Evolutionary conservation across 2,888 invertebrate species (phyloP).

Genomic region (Dorcus hopei): DNA sequence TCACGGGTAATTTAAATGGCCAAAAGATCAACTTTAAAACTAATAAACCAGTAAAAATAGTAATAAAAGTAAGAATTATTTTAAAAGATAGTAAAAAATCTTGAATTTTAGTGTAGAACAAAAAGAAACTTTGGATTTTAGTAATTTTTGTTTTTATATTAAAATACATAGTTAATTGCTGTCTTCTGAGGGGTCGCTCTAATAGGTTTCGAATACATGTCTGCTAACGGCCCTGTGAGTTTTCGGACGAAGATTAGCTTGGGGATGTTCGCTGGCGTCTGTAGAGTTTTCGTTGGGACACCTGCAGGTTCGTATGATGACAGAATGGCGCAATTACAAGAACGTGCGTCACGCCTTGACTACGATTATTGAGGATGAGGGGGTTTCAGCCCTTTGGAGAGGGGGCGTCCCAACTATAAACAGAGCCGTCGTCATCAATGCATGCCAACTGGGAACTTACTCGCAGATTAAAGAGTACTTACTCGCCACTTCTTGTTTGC

Average conservation of each 20-base stretch:
- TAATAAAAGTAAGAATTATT: too few relatives aligned
- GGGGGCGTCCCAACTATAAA: slow-evolving; percentile 84
- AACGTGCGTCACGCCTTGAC: slow-evolving; percentile 87
- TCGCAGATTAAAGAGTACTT: slow-evolving; percentile 80
- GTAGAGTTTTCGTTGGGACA: slow-evolving; percentile 85
- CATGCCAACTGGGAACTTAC: slow-evolving; percentile 95
- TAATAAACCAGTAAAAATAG: too few relatives aligned
- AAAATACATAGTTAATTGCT: too few relatives aligned
- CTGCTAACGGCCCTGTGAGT: slow-evolving; percentile 70
- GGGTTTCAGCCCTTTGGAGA: slow-evolving; percentile 83
- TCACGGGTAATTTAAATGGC: too few relatives aligned
- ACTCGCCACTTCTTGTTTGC: slow-evolving; percentile 57
- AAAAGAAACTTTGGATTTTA: too few relatives aligned
- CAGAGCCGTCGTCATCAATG: slow-evolving; percentile 97
- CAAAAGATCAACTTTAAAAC: too few relatives aligned
- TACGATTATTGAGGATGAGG: slow-evolving; percentile 77
- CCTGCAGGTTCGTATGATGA: slow-evolving; percentile 98
- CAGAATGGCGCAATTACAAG: slow-evolving; percentile 95
- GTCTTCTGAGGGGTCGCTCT: too few relatives aligned
- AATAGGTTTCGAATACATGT: slow-evolving; percentile 64
- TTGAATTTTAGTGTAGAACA: too few relatives aligned
- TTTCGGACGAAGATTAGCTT: slow-evolving; percentile 77
- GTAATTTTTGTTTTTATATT: too few relatives aligned
- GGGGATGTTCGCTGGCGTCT: slow-evolving; percentile 84
- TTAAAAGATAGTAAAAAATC: too few relatives aligned